Evolutionary conservation across 2,797 vertebrate genomes (phyloP), one percentile per base, ranked within the genome.

Genomic region (Pygocentrus nattereri): DNA sequence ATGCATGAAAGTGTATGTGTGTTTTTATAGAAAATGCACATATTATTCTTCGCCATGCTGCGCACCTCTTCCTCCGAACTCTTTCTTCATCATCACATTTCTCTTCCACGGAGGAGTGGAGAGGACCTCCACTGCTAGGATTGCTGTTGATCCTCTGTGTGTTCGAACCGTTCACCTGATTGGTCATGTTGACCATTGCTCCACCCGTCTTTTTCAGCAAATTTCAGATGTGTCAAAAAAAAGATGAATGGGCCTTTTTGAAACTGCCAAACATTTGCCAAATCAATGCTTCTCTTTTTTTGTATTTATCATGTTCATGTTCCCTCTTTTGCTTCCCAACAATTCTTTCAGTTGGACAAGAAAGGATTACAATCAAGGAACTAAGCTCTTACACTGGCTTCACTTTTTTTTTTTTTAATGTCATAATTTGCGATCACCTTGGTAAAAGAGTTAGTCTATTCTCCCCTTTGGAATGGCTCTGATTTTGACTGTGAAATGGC

Each of bases 261-360:
- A 86, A 87, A 67, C 94, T 94, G 96, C 95, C 95, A 95, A 96
- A 95, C 90, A 23, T 94, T 87, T 97, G 95, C 97, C 96, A 97
- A 97, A 96, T 91, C 82, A 76, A 89, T 85, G 52, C 25, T 76
- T 23, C 21, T 23, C 21, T 87, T 88, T 91, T 90, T 70, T 87
- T 80, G 50, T 72, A 74, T 73, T 80, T 80, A 81, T 85, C 68
- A 50, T 80, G 69, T 61, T 62, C 61, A 65, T 61, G 47, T 68
- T 81, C 76, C 68, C 79, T 87, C 79, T 74, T 88, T n/a, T 78
- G 64, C 74, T 68, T 82, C 72, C 38, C 70, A 83, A 88, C 81
- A 88, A 86, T 87, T 79, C 70, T 79, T 69, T 52, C 79, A 80
- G 31, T 61, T 91, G 91, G 87, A 90, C 80, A 34, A 81, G 73